Evolutionary conservation across 1,140 invertebrate species (phyloP).

Genomic region (Nixonia krombeini): DNA sequence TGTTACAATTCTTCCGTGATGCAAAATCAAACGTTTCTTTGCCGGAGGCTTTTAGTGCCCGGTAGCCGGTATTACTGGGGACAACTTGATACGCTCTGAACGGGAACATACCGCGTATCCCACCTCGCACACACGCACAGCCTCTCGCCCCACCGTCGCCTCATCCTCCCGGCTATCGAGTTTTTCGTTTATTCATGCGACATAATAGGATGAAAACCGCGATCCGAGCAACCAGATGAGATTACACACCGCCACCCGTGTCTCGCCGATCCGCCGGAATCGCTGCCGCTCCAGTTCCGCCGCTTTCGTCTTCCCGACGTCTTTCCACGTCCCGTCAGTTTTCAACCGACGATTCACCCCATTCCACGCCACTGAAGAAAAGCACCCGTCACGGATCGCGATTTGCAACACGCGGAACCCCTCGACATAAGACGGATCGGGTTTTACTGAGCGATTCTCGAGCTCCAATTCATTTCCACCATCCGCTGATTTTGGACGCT

Average conservation of each 20-base stretch:
- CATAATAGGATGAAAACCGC: slow-evolving; percentile 72
- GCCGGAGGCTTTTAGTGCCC: too few relatives aligned
- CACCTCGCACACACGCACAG: too few relatives aligned
- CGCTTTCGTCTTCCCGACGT: slow-evolving; percentile 33
- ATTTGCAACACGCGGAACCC: slow-evolving; percentile 35
- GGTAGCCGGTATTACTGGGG: too few relatives aligned
- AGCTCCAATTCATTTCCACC: slow-evolving; percentile 25
- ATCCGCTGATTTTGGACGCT: too few relatives aligned
- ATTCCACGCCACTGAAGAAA: slow-evolving; percentile 11
- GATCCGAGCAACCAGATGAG: slow-evolving; percentile 67
- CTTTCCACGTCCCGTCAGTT: slow-evolving; percentile 11
- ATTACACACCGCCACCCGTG: slow-evolving; percentile 62
- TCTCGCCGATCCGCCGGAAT: slow-evolving; percentile 59
- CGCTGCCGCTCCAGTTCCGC: slow-evolving; percentile 36
- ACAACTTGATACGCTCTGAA: too few relatives aligned
- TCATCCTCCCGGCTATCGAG: slow-evolving; percentile 54
- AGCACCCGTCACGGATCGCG: slow-evolving; percentile 42
- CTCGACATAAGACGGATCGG: background rate
- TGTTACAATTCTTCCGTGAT: too few relatives aligned
- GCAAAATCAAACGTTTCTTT: too few relatives aligned
- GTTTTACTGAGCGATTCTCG: background rate
- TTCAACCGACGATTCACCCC: background rate
- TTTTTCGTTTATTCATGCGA: slow-evolving; percentile 72
- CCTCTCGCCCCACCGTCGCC: background rate
- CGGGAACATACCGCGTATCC: too few relatives aligned